A percentile compares a stretch with the other conserved stretches of the same genome.
Conservation (phyloP, 2,888 invertebrate species). For the Monopis laevigella region DNA sequence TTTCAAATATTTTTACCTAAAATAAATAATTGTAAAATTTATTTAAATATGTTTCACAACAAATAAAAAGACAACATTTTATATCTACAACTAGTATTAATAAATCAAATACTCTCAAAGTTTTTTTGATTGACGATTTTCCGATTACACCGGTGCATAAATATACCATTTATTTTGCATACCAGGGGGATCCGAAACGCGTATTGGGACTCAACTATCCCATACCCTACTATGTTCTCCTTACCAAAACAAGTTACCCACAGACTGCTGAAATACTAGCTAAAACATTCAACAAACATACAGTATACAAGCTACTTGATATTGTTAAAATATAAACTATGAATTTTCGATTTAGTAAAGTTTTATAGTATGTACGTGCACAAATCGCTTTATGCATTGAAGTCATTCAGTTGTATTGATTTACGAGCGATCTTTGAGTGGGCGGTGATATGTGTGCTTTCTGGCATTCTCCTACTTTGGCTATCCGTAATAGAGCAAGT, state of each 20-base stretch:
- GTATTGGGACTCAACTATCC: slow-evolving; percentile 32
- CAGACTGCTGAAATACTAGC: not conserved
- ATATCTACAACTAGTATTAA: too few relatives aligned
- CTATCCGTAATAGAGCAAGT: slow-evolving; percentile 5
- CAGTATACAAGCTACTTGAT: not conserved
- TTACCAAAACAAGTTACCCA: not conserved
- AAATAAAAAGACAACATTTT: too few relatives aligned
- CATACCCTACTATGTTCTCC: too few relatives aligned
- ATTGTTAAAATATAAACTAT: not conserved
- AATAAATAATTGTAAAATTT: too few relatives aligned
- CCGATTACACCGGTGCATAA: slow-evolving; percentile 43
- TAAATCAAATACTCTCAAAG: slow-evolving; percentile 34
- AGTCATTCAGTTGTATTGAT: slow-evolving; percentile 44
- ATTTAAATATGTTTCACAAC: too few relatives aligned
- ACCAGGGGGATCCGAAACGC: slow-evolving; percentile 30
- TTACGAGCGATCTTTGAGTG: slow-evolving; percentile 37
- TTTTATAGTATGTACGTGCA: slow-evolving; percentile 21
- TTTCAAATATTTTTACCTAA: too few relatives aligned
- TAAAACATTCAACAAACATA: not conserved
- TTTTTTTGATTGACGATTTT: slow-evolving; percentile 46
- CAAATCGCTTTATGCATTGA: slow-evolving; percentile 39
- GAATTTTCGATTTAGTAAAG: not conserved
- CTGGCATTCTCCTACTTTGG: slow-evolving; percentile 28
- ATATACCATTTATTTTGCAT: slow-evolving; percentile 48
- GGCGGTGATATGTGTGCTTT: slow-evolving; percentile 38